phyloP scores from a whole-genome alignment of 37 sponge, comb jelly and placozoan species.

The Bolinopsis microptera region DNA sequence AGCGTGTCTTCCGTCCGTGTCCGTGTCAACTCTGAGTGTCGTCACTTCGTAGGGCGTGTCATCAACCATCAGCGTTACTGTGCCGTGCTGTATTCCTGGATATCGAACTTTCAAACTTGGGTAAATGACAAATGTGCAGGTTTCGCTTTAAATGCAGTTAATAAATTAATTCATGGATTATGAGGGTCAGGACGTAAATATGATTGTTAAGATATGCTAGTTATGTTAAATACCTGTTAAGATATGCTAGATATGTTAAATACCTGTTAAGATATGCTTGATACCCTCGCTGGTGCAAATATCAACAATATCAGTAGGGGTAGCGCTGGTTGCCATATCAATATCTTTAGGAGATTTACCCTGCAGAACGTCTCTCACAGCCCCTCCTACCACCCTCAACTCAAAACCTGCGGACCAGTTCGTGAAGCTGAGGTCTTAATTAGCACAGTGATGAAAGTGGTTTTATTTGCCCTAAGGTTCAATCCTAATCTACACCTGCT shows the following conservation, averaged over 20 bases:
- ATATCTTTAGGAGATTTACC: constrained; percentile 84
- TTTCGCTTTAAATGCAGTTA: too few relatives aligned
- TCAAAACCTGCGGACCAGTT: constrained; percentile 73
- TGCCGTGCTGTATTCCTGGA: constrained; percentile 85
- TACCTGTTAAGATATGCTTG: constrained; percentile 76
- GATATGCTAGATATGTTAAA: too few relatives aligned
- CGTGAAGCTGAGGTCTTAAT: too few relatives aligned
- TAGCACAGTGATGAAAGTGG: too few relatives aligned
- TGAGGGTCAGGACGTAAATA: too few relatives aligned
- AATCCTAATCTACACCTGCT: too few relatives aligned
- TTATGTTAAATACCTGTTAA: too few relatives aligned
- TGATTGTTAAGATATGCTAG: too few relatives aligned
- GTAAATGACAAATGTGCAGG: too few relatives aligned
- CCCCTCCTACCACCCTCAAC: constrained; percentile 89
- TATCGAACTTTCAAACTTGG: too few relatives aligned
- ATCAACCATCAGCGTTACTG: constrained; percentile 77
- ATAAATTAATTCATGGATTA: too few relatives aligned
- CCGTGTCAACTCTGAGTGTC: constrained; percentile 83
- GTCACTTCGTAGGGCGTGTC: constrained; percentile 79
- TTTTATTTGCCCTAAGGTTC: too few relatives aligned
- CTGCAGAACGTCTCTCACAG: constrained; percentile 90
- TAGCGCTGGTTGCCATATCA: constrained; percentile 94
- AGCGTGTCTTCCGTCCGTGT: constrained; percentile 94
- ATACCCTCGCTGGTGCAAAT: constrained; percentile 71
- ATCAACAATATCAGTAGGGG: constrained; percentile 78